These are phyloP conservation scores for Nebria brevicollis DNA, from an alignment of 2,888 invertebrate species.

Conservation along the genomic window DNA sequence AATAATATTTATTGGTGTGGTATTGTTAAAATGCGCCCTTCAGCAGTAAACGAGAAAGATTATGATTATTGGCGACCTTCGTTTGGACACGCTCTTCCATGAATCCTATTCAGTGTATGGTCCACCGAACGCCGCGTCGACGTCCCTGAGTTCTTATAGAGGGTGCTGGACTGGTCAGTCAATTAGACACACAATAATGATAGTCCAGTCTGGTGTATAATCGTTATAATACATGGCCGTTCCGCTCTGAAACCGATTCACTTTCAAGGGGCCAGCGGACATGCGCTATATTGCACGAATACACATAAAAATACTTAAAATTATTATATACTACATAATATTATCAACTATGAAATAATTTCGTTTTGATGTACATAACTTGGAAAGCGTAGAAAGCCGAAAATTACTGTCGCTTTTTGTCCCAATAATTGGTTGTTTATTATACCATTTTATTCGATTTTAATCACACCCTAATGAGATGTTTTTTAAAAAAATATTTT, in stretches of 20 bases:
- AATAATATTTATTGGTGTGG: background rate
- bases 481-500: too few relatives aligned
- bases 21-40: background rate
- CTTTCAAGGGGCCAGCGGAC: conserved; percentile 25
- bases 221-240: conserved; percentile 14
- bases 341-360: background rate
- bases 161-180: background rate
- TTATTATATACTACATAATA: background rate
- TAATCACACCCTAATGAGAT: too few relatives aligned
- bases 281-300: background rate
- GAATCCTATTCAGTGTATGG: background rate
- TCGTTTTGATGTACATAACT: background rate
- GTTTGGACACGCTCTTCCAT: background rate
- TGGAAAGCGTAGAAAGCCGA: background rate
- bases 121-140: background rate
- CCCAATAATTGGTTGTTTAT: background rate
- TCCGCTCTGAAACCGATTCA: conserved; percentile 40
- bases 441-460: too few relatives aligned
- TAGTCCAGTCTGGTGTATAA: background rate
- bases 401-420: background rate
- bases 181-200: background rate
- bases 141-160: background rate
- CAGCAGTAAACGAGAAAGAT: background rate
- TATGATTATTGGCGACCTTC: background rate
- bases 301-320: background rate